Evolutionary conservation across 1,140 invertebrate genomes (phyloP).

Genomic region (Bombus waltoni): DNA sequence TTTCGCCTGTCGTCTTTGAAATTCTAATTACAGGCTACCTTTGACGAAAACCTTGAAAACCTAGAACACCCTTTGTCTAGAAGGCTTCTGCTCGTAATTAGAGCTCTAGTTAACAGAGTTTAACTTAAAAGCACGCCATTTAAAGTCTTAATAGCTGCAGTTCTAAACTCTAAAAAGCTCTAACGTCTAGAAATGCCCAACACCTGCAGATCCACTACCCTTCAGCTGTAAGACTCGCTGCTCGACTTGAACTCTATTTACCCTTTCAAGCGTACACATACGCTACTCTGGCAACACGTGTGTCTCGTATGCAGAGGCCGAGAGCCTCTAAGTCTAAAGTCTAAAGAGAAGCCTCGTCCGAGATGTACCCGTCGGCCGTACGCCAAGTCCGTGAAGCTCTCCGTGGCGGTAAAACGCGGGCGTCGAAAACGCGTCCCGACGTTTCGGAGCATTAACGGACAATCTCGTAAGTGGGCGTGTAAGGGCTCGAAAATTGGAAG

Average conservation of each 20-base stretch:
- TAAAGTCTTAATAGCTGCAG: neutral
- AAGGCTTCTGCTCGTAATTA: neutral
- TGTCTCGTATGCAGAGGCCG: neutral
- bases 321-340: neutral
- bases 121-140: neutral
- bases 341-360: neutral
- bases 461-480: constrained; percentile 82
- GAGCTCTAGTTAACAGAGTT: neutral
- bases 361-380: neutral
- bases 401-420: constrained; percentile 64
- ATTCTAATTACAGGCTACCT: neutral
- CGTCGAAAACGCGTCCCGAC: constrained; percentile 76
- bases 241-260: constrained; percentile 2
- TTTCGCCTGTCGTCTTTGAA: neutral
- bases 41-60: neutral
- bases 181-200: neutral
- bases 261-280: neutral
- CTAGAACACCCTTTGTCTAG: neutral
- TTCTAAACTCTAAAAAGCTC: neutral
- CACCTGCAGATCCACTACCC: constrained; percentile 6
- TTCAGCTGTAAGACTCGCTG: no score
- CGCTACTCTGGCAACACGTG: neutral
- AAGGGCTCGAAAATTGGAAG: constrained; percentile 83
- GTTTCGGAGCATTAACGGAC: constrained; percentile 80
- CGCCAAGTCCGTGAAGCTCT: constrained; percentile 18